Evolutionary conservation across 2,888 invertebrate genomes (phyloP).

Genomic region (Agrotis exclamationis): DNA sequence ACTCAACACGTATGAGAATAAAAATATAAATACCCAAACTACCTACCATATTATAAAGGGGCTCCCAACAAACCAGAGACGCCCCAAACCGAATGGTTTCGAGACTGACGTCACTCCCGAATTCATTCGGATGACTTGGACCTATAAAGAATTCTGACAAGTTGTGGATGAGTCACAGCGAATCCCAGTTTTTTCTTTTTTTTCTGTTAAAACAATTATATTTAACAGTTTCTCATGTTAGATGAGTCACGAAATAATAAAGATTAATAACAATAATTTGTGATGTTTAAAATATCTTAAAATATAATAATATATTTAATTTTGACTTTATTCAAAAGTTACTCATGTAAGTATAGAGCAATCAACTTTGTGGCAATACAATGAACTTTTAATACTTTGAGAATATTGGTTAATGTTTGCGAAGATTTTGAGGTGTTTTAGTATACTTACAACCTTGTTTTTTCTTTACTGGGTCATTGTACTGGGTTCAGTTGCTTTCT

Average conservation of each 20-base stretch:
- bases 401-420: slow-evolving; percentile 14
- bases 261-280: slow-evolving; percentile 15
- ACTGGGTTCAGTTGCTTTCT: no score
- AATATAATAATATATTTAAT: no score
- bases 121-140: slow-evolving; percentile 35
- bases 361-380: slow-evolving; percentile 28
- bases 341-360: slow-evolving; percentile 23
- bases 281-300: slow-evolving; percentile 11
- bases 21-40: background rate
- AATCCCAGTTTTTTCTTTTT: slow-evolving; percentile 6
- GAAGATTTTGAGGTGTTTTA: background rate
- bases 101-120: slow-evolving; percentile 42
- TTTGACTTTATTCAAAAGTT: no score
- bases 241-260: slow-evolving; percentile 36
- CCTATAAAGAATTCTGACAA: slow-evolving; percentile 29
- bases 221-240: slow-evolving; percentile 8
- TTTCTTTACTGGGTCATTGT: no score
- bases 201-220: slow-evolving; percentile 10
- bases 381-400: slow-evolving; percentile 24
- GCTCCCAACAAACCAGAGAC: background rate
- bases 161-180: slow-evolving; percentile 35
- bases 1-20: background rate
- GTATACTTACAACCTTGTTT: no score
- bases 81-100: background rate
- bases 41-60: background rate